phyloP scores from a whole-genome alignment of 30 jellyfish, hydroid and myxozoan genomes.

The Catostylus mosaicus region DNA sequence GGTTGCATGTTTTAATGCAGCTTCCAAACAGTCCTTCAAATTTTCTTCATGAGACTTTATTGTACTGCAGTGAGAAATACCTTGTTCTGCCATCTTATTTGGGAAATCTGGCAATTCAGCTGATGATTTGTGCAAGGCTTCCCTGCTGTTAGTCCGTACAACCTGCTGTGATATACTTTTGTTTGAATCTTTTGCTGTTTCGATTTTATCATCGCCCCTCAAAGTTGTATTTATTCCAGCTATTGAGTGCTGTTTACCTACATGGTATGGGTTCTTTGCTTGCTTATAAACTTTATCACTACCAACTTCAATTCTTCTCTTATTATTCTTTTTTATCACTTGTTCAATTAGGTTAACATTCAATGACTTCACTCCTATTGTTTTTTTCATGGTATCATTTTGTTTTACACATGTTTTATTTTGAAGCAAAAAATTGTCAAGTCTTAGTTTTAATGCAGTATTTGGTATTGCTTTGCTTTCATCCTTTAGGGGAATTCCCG shows the following conservation, averaged over 20 bases:
- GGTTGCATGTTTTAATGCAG: slow-evolving; percentile 32
- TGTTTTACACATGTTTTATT: background rate
- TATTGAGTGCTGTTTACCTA: background rate
- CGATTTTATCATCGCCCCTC: too few relatives aligned
- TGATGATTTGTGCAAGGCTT: too few relatives aligned
- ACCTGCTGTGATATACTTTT: too few relatives aligned
- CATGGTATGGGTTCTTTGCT: background rate
- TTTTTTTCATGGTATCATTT: background rate
- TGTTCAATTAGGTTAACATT: background rate
- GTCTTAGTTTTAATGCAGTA: slow-evolving; percentile 76
- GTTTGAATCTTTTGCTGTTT: too few relatives aligned
- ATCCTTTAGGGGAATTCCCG: slow-evolving; percentile 80
- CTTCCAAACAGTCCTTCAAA: slow-evolving; percentile 41
- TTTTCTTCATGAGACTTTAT: slow-evolving; percentile 31
- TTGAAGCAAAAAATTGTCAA: slow-evolving; percentile 59
- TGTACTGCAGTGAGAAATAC: background rate
- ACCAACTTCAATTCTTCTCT: background rate
- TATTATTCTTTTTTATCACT: background rate
- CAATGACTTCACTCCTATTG: slow-evolving; percentile 1
- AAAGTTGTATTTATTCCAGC: background rate
- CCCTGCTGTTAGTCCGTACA: too few relatives aligned
- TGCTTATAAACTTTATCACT: background rate
- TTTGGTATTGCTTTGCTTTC: slow-evolving; percentile 74
- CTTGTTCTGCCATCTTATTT: too few relatives aligned
- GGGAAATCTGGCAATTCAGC: too few relatives aligned